Conservation (phyloP, 1,140 invertebrate genomes). For the Bombyx mandarina region DNA sequence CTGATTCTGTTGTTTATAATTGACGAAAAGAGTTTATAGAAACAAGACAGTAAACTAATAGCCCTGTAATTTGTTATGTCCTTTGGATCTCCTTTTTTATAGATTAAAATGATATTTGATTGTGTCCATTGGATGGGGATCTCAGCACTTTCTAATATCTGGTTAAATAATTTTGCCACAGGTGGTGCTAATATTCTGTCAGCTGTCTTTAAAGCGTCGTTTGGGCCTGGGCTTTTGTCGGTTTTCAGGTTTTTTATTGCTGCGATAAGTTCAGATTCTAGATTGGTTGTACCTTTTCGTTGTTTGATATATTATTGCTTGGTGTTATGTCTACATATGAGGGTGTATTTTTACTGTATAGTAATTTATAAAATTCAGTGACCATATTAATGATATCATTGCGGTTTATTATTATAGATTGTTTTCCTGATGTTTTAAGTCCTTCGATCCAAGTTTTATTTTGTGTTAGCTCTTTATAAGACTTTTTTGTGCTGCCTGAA, state of each 20-base stretch:
- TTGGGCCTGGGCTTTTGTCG: too few species aligned
- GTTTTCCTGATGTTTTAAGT: not conserved
- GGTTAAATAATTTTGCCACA: not conserved
- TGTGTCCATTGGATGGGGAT: not conserved
- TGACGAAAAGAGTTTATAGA: constrained; percentile 4
- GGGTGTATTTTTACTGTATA: too few species aligned
- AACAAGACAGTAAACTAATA: not conserved
- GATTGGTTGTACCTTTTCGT: too few species aligned
- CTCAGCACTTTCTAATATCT: not conserved
- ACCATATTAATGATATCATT: too few species aligned
- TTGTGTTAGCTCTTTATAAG: not conserved
- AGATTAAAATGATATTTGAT: constrained; percentile 4
- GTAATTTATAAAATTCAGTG: too few species aligned
- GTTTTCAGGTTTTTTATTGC: too few species aligned
- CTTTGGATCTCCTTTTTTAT: constrained; percentile 5
- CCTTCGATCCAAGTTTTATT: not conserved
- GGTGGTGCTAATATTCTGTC: not conserved
- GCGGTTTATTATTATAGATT: too few species aligned
- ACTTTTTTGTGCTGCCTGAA: not conserved
- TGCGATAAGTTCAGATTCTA: too few species aligned
- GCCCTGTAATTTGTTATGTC: constrained; percentile 3
- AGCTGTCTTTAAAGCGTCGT: not conserved
- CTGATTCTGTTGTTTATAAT: not conserved
- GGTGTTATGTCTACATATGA: too few species aligned
- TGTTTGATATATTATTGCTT: too few species aligned